Conservation (phyloP, 2,888 invertebrate genomes). For the Eupithecia centaureata region DNA sequence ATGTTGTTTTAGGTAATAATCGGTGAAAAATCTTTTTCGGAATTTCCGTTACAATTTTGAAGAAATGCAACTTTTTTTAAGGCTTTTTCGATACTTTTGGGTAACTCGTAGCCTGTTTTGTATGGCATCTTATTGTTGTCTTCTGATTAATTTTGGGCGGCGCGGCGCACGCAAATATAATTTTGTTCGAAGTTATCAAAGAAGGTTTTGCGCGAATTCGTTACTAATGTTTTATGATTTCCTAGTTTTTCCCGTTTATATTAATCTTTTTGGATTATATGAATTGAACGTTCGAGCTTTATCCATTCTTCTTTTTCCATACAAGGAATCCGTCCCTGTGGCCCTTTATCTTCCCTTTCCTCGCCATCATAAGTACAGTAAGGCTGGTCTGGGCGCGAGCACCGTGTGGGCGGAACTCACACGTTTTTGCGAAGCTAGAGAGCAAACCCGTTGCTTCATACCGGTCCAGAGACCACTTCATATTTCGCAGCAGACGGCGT, state of each 20-base stretch:
- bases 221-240: too few species aligned
- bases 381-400: slow-evolving; percentile 6
- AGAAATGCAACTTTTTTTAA: not conserved
- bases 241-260: not conserved
- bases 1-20: slow-evolving; percentile 23
- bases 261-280: not conserved
- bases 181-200: too few species aligned
- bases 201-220: too few species aligned
- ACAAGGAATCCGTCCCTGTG: not conserved
- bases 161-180: too few species aligned
- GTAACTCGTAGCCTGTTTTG: too few species aligned
- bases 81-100: too few species aligned
- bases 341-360: slow-evolving; percentile 6
- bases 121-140: too few species aligned
- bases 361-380: slow-evolving; percentile 29
- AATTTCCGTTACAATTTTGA: not conserved
- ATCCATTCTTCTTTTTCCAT: not conserved
- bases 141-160: too few species aligned
- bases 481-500: slow-evolving; percentile 78
- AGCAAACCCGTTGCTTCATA: slow-evolving; percentile 61
- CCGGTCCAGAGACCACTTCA: slow-evolving; percentile 66
- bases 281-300: not conserved
- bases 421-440: slow-evolving; percentile 69
- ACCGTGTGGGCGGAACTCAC: slow-evolving; percentile 68
- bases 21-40: not conserved